Evolutionary conservation across 2,797 vertebrate genomes (phyloP).

Genomic region (Chrysocyon brachyurus): DNA sequence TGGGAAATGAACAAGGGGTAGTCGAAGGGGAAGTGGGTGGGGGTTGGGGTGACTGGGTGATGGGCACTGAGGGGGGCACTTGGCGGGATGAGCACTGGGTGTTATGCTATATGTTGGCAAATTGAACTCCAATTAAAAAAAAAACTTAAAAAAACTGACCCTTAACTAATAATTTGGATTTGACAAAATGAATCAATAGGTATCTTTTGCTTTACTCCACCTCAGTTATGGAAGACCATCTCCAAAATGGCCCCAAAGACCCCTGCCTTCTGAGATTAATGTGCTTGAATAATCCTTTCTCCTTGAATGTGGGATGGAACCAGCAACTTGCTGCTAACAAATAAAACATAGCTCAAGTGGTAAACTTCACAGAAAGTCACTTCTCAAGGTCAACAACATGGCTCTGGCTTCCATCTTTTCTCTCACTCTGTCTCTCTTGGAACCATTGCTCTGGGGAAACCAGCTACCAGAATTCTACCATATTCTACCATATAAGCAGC

Average conservation of each 20-base stretch:
- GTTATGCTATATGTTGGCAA: too few relatives aligned
- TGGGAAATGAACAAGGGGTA: too few relatives aligned
- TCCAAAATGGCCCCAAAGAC: neutral
- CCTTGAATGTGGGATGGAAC: neutral
- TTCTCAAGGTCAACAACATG: neutral
- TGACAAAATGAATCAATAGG: neutral
- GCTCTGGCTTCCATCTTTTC: neutral
- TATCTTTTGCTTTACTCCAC: neutral
- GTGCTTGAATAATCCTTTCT: neutral
- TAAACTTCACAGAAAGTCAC: neutral
- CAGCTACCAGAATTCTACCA: neutral
- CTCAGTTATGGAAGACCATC: neutral
- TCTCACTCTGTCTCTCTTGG: neutral
- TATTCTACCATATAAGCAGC: neutral
- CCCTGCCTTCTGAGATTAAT: neutral
- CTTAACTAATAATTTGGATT: slow-evolving; percentile 1
- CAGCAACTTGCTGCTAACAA: slow-evolving; percentile 12
- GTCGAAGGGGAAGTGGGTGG: too few relatives aligned
- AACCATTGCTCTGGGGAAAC: neutral
- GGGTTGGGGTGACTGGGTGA: too few relatives aligned
- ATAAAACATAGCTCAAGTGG: neutral
- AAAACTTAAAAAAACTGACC: neutral
- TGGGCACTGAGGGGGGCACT: too few relatives aligned
- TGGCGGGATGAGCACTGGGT: too few relatives aligned
- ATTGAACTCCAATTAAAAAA: too few relatives aligned